Conservation (phyloP, 2,797 vertebrate genomes). For the Coregonus suidteri region DNA sequence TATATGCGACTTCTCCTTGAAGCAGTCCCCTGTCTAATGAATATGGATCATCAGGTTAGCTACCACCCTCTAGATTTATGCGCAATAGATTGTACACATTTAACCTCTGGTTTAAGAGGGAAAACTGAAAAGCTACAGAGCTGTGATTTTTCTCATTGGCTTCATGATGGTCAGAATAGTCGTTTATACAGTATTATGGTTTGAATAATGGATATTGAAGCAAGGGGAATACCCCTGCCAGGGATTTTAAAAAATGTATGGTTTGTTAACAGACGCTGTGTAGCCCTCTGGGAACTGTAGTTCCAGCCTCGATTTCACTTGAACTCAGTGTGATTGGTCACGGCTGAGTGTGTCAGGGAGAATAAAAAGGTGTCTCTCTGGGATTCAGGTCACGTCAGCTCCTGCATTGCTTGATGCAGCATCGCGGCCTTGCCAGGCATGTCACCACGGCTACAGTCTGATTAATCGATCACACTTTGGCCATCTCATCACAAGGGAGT, state of each 20-base stretch:
- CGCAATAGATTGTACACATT: background rate
- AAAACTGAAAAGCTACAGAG: background rate
- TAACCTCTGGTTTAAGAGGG: background rate
- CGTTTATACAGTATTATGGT: background rate
- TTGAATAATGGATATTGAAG: background rate
- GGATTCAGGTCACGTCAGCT: slow-evolving; percentile 34
- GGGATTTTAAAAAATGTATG: background rate
- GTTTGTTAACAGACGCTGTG: background rate
- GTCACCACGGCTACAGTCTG: background rate
- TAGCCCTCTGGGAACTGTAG: slow-evolving; percentile 29
- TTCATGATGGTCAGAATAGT: background rate
- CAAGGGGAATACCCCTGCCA: background rate
- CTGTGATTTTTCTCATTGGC: background rate
- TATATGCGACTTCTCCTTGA: background rate
- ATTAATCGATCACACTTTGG: background rate
- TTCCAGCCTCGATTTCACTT: slow-evolving; percentile 15
- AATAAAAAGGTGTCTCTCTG: slow-evolving; percentile 27
- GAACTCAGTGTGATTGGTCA: slow-evolving; percentile 27
- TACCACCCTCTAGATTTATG: background rate
- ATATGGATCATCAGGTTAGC: background rate
- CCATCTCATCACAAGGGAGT: background rate
- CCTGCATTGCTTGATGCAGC: background rate
- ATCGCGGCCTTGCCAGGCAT: background rate
- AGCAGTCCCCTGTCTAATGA: background rate
- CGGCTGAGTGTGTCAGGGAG: slow-evolving; percentile 20